Evolutionary conservation across 37 sponge, comb jelly and placozoan species (phyloP).

Genomic region (Crambe crambe): DNA sequence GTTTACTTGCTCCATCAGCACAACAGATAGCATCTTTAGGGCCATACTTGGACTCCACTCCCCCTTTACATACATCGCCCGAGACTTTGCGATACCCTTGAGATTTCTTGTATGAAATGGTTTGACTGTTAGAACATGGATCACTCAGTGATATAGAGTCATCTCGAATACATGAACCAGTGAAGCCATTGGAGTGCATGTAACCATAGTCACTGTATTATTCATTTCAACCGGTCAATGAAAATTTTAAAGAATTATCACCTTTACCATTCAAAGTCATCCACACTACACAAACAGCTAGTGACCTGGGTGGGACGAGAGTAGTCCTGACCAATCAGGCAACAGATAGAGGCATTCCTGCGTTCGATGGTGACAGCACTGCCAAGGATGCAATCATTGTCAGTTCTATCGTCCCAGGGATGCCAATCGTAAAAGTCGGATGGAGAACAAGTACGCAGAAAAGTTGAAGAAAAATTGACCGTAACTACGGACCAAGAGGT

Average conservation of each 20-base stretch:
- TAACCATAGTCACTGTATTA: slow-evolving; percentile 68
- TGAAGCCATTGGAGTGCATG: slow-evolving; percentile 19
- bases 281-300: slow-evolving; percentile 67
- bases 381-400: slow-evolving; percentile 75
- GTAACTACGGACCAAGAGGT: slow-evolving; percentile 61
- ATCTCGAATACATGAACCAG: slow-evolving; percentile 60
- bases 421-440: slow-evolving; percentile 68
- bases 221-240: not conserved
- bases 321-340: slow-evolving; percentile 76
- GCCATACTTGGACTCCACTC: not conserved
- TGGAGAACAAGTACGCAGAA: slow-evolving; percentile 19
- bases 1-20: too few relatives aligned
- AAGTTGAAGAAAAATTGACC: slow-evolving; percentile 50
- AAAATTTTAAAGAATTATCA: slow-evolving; percentile 4
- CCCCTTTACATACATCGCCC: slow-evolving; percentile 61
- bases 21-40: not conserved
- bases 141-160: not conserved
- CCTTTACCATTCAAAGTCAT: slow-evolving; percentile 91
- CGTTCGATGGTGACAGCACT: slow-evolving; percentile 58
- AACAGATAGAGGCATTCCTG: slow-evolving; percentile 52
- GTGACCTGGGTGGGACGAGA: slow-evolving; percentile 14
- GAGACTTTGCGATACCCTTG: slow-evolving; percentile 73
- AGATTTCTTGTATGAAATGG: not conserved
- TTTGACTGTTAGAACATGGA: not conserved
- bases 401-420: slow-evolving; percentile 49